Evolutionary conservation across 2,113 vertebrate genomes (phyloP), one percentile per base, ranked within the genome.

Genomic region (Sus scrofa): DNA sequence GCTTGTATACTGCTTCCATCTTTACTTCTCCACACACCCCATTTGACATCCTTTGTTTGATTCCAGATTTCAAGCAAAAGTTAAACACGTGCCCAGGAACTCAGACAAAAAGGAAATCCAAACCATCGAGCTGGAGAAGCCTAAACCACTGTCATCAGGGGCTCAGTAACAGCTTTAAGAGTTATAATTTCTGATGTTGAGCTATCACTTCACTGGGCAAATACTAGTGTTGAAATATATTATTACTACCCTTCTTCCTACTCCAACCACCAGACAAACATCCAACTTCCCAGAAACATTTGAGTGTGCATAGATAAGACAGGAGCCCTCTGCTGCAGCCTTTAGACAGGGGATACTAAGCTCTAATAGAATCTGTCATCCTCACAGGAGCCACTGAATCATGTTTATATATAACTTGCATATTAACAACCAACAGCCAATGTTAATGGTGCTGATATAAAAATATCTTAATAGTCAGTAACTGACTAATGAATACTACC

Each of bases 381-480:
- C 96, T 91, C 37, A 92, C 78, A 85, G 1, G 68, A 98, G 92
- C 91, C 96, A 96, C 96, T 98, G 98, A 98, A 98, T 98, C 97
- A 98, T 97, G 96, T 98, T 98, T 98, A 98, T 98, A 98, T 98
- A 96, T 98, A 98, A 98, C 96, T 97, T 97, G 96, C 97, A 97
- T 98, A 98, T 98, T 98, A 98, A 98, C 98, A 98, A 98, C 96
- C 97, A 98, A 98, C 98, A 98, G 97, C 98, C 96, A 97, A 89
- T 98, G 98, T 98, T 97, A 98, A 97, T 98, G 97, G 92, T 97
- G 98, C 97, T 56, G 89, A 98, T 98, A 98, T 98, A 98, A 98
- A 99, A 99, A 98, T 98, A 98, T 98, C 98, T 98, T 98, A 98
- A 98, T 99, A 99, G 98, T 98, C 97, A 98, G 98, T 98, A 99